These are phyloP conservation scores for Platycnemis pennipes DNA, from an alignment of 2,888 invertebrate species.

Conservation along the genomic window DNA sequence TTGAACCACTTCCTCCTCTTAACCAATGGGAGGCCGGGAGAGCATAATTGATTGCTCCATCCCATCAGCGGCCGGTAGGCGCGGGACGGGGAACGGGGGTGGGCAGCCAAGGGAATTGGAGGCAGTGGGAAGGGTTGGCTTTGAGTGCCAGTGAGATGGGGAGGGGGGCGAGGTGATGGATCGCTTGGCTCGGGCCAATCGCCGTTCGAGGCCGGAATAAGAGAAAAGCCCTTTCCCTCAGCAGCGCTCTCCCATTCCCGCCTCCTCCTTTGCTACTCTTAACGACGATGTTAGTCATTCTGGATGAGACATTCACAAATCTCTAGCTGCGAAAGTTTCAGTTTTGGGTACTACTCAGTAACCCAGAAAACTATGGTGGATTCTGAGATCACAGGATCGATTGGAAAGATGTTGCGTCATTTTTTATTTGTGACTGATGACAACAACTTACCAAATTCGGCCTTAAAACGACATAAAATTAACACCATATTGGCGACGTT, in stretches of 20 bases:
- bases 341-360: too few relatives aligned
- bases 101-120: not conserved
- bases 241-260: not conserved
- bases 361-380: too few relatives aligned
- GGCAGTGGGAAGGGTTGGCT: not conserved
- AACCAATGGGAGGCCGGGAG: constrained; percentile 43
- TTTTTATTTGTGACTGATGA: too few relatives aligned
- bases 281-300: not conserved
- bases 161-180: constrained; percentile 15
- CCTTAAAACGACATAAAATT: too few relatives aligned
- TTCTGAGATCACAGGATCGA: too few relatives aligned
- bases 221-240: not conserved
- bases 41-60: constrained; percentile 46
- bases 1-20: constrained; percentile 38
- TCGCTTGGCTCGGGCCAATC: constrained; percentile 20
- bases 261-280: not conserved
- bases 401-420: too few relatives aligned
- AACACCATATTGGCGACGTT: too few relatives aligned
- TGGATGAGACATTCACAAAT: not conserved
- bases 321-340: not conserved
- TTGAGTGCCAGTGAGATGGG: not conserved
- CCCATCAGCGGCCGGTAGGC: not conserved
- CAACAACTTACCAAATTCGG: too few relatives aligned
- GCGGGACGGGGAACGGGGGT: not conserved
- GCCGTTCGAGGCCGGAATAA: not conserved